Conservation (phyloP, 2,888 invertebrate genomes). For the Dioctria rufipes region DNA sequence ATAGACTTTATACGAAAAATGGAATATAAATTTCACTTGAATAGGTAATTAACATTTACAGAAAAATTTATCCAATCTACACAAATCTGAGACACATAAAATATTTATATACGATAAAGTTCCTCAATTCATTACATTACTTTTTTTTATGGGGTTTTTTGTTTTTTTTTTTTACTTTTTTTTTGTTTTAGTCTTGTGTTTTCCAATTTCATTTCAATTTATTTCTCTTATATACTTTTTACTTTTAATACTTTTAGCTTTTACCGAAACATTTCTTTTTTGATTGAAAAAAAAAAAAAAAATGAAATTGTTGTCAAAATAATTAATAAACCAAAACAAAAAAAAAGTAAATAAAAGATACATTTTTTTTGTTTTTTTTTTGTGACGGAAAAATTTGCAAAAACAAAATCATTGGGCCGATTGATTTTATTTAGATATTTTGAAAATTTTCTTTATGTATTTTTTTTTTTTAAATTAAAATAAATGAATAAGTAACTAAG, state of each 20-base stretch:
- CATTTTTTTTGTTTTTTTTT: slow-evolving; percentile 19
- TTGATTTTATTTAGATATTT: slow-evolving; percentile 55
- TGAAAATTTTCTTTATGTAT: slow-evolving; percentile 20
- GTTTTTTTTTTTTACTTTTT: background rate
- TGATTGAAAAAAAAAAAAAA: slow-evolving; percentile 29
- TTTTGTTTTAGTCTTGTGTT: slow-evolving; percentile 15
- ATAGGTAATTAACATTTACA: background rate
- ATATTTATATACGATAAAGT: slow-evolving; percentile 52
- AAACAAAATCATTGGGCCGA: slow-evolving; percentile 59
- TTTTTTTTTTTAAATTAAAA: slow-evolving; percentile 18
- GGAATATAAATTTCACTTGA: background rate
- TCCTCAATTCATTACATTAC: slow-evolving; percentile 10
- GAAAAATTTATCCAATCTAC: slow-evolving; percentile 9
- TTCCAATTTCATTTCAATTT: slow-evolving; percentile 2
- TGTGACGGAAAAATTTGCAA: slow-evolving; percentile 43
- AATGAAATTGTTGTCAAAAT: slow-evolving; percentile 4
- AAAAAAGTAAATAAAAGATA: slow-evolving; percentile 2
- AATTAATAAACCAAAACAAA: slow-evolving; percentile 18
- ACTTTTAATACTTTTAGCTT: too few relatives aligned
- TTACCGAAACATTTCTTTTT: background rate
- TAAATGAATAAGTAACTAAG: slow-evolving; percentile 40
- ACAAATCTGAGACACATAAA: slow-evolving; percentile 33
- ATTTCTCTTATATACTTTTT: background rate
- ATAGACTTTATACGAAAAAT: slow-evolving; percentile 41
- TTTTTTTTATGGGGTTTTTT: background rate